Conservation (phyloP, 2,797 vertebrate species). For the Mallotus villosus region DNA sequence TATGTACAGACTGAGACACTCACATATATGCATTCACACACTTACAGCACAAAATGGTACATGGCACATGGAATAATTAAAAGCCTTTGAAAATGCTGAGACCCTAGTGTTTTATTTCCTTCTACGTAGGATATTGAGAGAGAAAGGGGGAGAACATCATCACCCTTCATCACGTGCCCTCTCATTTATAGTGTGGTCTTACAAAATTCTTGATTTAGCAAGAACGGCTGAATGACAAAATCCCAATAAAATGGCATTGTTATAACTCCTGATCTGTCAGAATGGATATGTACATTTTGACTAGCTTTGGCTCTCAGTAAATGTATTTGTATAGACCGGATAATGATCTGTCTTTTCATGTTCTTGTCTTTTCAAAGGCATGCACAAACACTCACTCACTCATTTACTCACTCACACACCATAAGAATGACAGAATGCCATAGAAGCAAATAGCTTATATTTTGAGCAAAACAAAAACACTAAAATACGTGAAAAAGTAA, state of each 20-base stretch:
- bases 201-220: constrained; percentile 35
- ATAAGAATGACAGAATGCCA: no score
- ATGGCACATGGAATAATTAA: constrained; percentile 77
- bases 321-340: no score
- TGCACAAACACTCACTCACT: neutral
- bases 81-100: constrained; percentile 48
- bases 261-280: constrained; percentile 30
- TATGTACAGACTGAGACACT: constrained; percentile 20
- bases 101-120: no score
- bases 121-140: constrained; percentile 43
- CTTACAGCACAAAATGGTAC: constrained; percentile 48
- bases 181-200: neutral
- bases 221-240: constrained; percentile 31
- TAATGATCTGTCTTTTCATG: no score
- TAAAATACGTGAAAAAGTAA: no score
- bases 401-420: constrained; percentile 1
- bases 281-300: neutral
- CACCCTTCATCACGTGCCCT: constrained; percentile 39
- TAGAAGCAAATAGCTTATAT: no score
- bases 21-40: constrained; percentile 22
- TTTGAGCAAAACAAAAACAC: no score
- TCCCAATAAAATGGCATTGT: constrained; percentile 37
- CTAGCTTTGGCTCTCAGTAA: neutral
- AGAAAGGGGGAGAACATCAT: constrained; percentile 43
- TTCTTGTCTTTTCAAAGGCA: constrained; percentile 21